A percentile compares a stretch with the other conserved stretches of the same genome.
phyloP scores from a whole-genome alignment of 1,140 invertebrate genomes.

The Drosophila rhopaloa region DNA sequence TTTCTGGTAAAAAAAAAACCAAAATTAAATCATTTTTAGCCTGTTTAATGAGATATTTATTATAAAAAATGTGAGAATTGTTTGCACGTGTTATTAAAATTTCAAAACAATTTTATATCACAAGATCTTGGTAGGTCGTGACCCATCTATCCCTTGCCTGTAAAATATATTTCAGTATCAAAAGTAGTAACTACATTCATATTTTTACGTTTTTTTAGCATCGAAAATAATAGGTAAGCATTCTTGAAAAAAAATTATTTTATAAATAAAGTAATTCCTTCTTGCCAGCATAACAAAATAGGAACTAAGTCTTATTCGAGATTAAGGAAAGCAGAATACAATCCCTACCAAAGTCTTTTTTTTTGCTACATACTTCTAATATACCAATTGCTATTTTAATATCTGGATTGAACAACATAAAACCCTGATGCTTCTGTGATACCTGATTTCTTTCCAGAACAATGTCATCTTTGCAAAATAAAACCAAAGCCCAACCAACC shows the following conservation, averaged over 20 bases:
- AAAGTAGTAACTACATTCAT: background rate
- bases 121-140: background rate
- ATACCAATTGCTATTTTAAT: too few species aligned
- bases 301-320: background rate
- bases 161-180: background rate
- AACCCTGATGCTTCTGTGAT: too few species aligned
- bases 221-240: background rate
- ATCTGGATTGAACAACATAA: too few species aligned
- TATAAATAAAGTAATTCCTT: background rate
- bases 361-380: too few species aligned
- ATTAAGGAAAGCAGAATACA: background rate
- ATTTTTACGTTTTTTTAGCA: too few species aligned
- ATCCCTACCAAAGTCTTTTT: too few species aligned
- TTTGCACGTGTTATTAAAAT: background rate
- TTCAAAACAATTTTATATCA: background rate
- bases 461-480: background rate
- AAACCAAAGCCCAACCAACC: background rate
- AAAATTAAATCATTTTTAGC: background rate
- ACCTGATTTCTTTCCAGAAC: too few species aligned
- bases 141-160: background rate
- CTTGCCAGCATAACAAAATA: background rate
- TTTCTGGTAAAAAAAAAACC: constrained; percentile 30
- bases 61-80: background rate
- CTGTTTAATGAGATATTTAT: too few species aligned
- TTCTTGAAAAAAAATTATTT: too few species aligned